Evolutionary conservation across 2,113 vertebrate species (phyloP), one percentile per base, ranked within the genome.

Genomic region (Perca schrenkii): DNA sequence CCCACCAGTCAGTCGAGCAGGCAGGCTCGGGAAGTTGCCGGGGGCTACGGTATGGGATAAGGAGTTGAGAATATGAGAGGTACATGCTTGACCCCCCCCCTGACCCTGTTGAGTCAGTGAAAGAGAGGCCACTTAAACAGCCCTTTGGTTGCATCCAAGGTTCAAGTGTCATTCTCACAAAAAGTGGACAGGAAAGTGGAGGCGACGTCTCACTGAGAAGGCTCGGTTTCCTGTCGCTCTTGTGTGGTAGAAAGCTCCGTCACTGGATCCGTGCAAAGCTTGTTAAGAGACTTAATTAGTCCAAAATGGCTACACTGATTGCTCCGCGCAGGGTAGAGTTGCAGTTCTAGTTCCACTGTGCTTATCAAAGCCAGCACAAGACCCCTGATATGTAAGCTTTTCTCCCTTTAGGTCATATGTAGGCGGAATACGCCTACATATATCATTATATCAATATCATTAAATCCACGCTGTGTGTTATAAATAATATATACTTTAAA

Each of bases 241-340:
- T 34, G 69, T 72, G 54, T 25, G 56, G 22, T 10, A 8, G 64
- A 72, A n/a, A 43, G 34, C 56, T 79, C 69, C 63, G 60, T 85
- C 69, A 80, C 85, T 46, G 61, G 64, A 79, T 76, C 63, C 64
- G 80, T 4, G 16, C 61, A 36, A 60, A 83, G 56, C 40, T 80
- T 14, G 36, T 87, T 83, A 81, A 68, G 72, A 71, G 62, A 52
- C 73, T 65, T 91, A 89, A 93, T 92, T 86, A 87, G 76, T 86
- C 71, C 85, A 87, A 65, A 73, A 81, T 79, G 80, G 82, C 63
- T 58, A 6, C 67, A 77, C 75, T 88, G 85, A 92, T 91, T 80
- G 73, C 73, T 50, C 52, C 80, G 58, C 57, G 72, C 40, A 72
- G 53, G 28, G 16, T 14, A 61, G 66, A 69, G 21, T 8, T 79